phyloP scores from a whole-genome alignment of 2,888 invertebrate genomes.

The Volucella bombylans region DNA sequence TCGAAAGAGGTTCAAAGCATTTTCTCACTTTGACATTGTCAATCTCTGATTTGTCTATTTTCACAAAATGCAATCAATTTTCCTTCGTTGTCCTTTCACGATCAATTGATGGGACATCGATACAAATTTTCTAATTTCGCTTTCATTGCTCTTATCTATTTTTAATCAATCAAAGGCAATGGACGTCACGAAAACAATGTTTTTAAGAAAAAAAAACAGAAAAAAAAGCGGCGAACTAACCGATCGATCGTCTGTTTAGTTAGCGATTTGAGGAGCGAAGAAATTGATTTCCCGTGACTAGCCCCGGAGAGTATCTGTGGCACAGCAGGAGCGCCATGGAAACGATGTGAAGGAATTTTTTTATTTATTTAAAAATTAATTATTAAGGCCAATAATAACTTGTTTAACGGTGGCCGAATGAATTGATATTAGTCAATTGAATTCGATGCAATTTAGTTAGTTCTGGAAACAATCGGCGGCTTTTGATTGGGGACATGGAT shows the following conservation, averaged over 20 bases:
- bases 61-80: constrained; percentile 27
- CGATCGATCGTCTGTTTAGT: constrained; percentile 28
- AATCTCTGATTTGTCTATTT: constrained; percentile 18
- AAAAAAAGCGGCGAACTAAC: constrained; percentile 8
- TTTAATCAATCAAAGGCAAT: constrained; percentile 49
- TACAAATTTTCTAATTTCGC: background rate
- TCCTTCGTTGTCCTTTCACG: background rate
- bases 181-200: constrained; percentile 1
- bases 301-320: background rate
- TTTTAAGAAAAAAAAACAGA: background rate
- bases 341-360: background rate
- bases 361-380: constrained; percentile 10
- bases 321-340: background rate
- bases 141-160: constrained; percentile 34
- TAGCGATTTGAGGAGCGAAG: constrained; percentile 17
- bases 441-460: constrained; percentile 31
- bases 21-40: constrained; percentile 5
- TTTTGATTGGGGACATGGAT: background rate
- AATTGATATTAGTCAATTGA: constrained; percentile 51
- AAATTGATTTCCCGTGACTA: constrained; percentile 42
- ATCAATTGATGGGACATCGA: constrained; percentile 1
- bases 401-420: constrained; percentile 31
- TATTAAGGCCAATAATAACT: constrained; percentile 1
- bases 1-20: constrained; percentile 31
- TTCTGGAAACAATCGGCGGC: background rate